A percentile compares a stretch with the other conserved stretches of the same genome.
Evolutionary conservation across 2,113 vertebrate genomes (phyloP).

Genomic region (Copsychus sechellarum): DNA sequence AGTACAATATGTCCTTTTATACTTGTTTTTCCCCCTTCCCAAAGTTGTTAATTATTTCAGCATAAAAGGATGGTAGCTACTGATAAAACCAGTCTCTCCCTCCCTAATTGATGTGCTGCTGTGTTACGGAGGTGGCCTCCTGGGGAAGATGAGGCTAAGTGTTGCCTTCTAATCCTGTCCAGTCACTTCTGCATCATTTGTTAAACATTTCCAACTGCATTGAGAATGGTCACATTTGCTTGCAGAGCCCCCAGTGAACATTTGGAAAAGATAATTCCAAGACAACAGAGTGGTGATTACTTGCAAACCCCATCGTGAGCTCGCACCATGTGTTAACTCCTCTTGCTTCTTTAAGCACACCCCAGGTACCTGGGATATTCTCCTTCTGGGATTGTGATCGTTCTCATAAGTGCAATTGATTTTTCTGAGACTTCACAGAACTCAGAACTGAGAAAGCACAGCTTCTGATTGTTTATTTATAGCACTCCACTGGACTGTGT

Average conservation of each 20-base stretch:
- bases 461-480: conserved; percentile 43
- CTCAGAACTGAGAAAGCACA: conserved; percentile 14
- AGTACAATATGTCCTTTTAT: conserved; percentile 15
- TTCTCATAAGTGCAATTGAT: not conserved
- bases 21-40: not conserved
- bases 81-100: not conserved
- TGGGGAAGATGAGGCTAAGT: not conserved
- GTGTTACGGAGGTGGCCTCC: not conserved
- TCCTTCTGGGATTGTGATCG: not conserved
- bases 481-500: not conserved
- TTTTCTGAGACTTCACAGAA: conserved; percentile 20
- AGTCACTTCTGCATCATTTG: conserved; percentile 4
- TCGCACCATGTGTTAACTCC: not conserved
- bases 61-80: not conserved
- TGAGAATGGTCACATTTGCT: conserved; percentile 36
- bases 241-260: conserved; percentile 13
- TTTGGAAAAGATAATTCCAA: conserved; percentile 42
- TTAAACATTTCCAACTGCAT: not conserved
- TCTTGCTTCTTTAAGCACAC: conserved; percentile 22
- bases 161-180: conserved; percentile 30
- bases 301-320: conserved; percentile 27
- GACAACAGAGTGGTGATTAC: conserved; percentile 14
- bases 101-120: conserved; percentile 8
- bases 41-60: conserved; percentile 32
- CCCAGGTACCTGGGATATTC: not conserved